These are phyloP conservation scores for Drosophila varians DNA, from an alignment of 1,140 invertebrate genomes.

Conservation along the genomic window DNA sequence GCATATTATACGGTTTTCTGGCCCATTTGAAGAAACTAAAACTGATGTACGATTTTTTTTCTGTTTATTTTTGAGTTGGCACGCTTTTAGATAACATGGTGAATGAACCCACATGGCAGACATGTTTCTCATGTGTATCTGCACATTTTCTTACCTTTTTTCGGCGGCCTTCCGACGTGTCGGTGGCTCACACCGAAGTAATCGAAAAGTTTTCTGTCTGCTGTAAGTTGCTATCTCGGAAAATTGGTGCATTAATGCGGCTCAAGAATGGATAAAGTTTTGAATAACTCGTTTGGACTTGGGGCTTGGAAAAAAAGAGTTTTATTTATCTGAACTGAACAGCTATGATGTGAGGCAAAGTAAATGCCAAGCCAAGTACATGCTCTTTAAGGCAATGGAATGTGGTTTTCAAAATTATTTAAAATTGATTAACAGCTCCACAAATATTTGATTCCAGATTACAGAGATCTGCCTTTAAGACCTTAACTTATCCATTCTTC, in stretches of 20 bases:
- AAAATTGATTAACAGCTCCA: too few relatives aligned
- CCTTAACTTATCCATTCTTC: not conserved
- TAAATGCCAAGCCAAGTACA: conserved; percentile 1
- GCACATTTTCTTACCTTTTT: conserved; percentile 37
- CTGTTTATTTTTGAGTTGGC: conserved; percentile 36
- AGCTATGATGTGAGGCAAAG: conserved; percentile 3
- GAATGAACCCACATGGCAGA: conserved; percentile 70
- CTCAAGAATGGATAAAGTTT: conserved; percentile 43
- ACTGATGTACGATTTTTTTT: conserved; percentile 17
- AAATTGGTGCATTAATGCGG: conserved; percentile 54
- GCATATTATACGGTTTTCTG: conserved; percentile 47
- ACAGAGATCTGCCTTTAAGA: too few relatives aligned
- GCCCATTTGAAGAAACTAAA: conserved; percentile 51
- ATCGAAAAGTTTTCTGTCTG: conserved; percentile 57
- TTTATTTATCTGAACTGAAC: conserved; percentile 4
- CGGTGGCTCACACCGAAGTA: conserved; percentile 35
- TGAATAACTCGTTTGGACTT: conserved; percentile 38
- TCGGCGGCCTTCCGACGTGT: conserved; percentile 34
- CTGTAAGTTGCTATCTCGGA: conserved; percentile 44
- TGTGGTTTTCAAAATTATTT: conserved; percentile 6
- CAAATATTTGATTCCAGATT: too few relatives aligned
- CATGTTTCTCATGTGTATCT: conserved; percentile 40
- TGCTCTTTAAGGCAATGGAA: conserved; percentile 21
- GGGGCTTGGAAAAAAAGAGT: not conserved
- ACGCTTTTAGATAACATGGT: conserved; percentile 71